Base-by-base conservation (phyloP, 2,113 vertebrate genomes). In the Neotragus pygmaeus region DNA sequence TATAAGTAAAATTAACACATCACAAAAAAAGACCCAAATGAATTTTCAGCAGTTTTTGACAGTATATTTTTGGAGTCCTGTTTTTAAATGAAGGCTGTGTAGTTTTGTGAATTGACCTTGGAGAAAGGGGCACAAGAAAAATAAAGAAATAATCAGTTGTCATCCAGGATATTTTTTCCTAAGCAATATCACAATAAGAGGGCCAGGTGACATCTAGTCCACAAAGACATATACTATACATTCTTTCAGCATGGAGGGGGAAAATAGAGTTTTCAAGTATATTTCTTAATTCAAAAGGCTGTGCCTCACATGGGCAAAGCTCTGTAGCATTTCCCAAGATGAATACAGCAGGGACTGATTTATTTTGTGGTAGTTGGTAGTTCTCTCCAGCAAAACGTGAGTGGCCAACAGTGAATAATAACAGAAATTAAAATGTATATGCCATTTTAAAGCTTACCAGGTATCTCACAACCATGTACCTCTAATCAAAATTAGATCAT, bases 191-290 rank as follows among this genome's bases (percentile, higher is more conserved):
- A 95, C 15, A 88, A 45, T 12, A 58, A 78, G 12, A 73, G 7
- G 27, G 8, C 33, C n/a, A 28, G 5, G 14, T 60, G 16, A 70
- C 23, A 49, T 53, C 17, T 66, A 90, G 39, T 75, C 58, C 87
- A 90, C 87, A 90, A 95, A 87, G 16, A 58, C 70, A 88, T 2
- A 75, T 73, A 12, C 6, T 84, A 60, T 84, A 51, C 4, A 75
- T 83, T 88, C 89, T 49, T 47, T 62, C 27, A 75, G 53, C 36
- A 83, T 64, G 25, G 25, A 84, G 36, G 83, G 17, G 94, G 45
- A 91, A 96, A 97, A 82, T n/a, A 64, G 23, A 47, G 36, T 57
- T 93, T 92, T 89, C 25, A 94, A 89, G 47, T 83, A 43, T 94
- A 84, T 47, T 86, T 3, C 5, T 58, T 45, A n/a, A 7, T 75